phyloP scores from a whole-genome alignment of 2,888 invertebrate species.

The Eristalis tenax region DNA sequence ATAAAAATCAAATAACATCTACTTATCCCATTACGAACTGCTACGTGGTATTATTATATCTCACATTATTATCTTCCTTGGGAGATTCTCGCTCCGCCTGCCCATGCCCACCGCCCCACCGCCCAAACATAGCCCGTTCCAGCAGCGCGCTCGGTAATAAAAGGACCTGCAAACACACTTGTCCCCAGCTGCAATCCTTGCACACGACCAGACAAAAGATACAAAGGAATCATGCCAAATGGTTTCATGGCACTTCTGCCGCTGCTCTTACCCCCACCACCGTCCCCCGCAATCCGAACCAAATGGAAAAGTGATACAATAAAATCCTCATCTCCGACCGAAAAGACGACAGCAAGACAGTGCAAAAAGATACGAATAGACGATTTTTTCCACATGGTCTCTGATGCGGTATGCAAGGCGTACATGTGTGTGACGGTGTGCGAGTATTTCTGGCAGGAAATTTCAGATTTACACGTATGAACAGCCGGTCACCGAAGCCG shows the following conservation, averaged over 20 bases:
- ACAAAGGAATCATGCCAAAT: constrained; percentile 57
- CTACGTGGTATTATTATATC: constrained; percentile 71
- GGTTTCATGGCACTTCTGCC: constrained; percentile 35
- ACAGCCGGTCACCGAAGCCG: constrained; percentile 27
- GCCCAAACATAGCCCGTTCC: too few relatives aligned
- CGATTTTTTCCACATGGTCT: constrained; percentile 37
- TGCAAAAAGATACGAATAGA: constrained; percentile 16
- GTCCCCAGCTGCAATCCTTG: constrained; percentile 59
- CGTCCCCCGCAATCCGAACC: neutral
- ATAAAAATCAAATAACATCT: constrained; percentile 72
- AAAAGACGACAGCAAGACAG: neutral
- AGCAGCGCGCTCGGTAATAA: constrained; percentile 30
- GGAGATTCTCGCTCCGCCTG: neutral
- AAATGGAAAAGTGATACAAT: constrained; percentile 51
- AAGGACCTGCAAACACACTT: constrained; percentile 68
- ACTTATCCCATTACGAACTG: constrained; percentile 71
- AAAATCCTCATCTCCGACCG: constrained; percentile 3
- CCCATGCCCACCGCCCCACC: neutral
- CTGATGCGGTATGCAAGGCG: constrained; percentile 27
- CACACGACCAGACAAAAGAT: constrained; percentile 30
- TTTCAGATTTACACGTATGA: constrained; percentile 34
- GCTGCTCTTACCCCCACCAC: neutral
- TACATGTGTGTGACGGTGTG: neutral
- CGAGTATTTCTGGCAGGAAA: neutral
- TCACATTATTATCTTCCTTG: constrained; percentile 64